Evolutionary conservation across 1,140 invertebrate species (phyloP), one percentile per base, ranked within the genome.

Genomic region (Sarcophaga peregrina): DNA sequence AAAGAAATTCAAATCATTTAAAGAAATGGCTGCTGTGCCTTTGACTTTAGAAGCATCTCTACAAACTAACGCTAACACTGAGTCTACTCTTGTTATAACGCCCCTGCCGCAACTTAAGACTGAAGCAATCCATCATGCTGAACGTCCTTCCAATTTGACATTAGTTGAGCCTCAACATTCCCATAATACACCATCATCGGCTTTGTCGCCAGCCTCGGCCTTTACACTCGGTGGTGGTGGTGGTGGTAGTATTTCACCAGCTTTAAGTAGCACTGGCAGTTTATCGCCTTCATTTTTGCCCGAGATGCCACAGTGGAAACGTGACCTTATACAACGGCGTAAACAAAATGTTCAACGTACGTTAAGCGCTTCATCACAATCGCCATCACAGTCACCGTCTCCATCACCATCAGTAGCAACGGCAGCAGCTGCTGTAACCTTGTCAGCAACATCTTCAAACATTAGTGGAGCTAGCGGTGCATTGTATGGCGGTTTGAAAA

Each of bases 241-340:
- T 62, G 58, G 58, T 72, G n/a, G 75, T 25, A 78, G 25, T 50
- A 50, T 52, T 52, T 78, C 75, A 78, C 75, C 58, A 20, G 58
- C 45, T 20, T 17, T 48, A 10, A 74, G 50, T 62, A 78, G 46
- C 46, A 74, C 83, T 50, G 75, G 74, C 75, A 82, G 76, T 47
- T 72, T 82, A 73, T 76, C 84, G 54, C 82, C 84, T 10, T 83
- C 83, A 80, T 83, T 89, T 81, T 85, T 89, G 84, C 88, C 88
- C 82, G 88, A 89, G 74, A 90, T 94, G 87, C 93, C 94, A 52
- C 94, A 94, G 89, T 95, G 95, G 95, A 95, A 95, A 87, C 92
- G 93, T 84, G 95, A 95, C 88, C 91, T 95, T 85, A 93, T 95
- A 85, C 92, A 94, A 88, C 92, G 94, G 80, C 93, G 94, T 50